These are phyloP conservation scores for Drosophila formosana DNA, from an alignment of 2,888 invertebrate genomes.

Conservation along the genomic window DNA sequence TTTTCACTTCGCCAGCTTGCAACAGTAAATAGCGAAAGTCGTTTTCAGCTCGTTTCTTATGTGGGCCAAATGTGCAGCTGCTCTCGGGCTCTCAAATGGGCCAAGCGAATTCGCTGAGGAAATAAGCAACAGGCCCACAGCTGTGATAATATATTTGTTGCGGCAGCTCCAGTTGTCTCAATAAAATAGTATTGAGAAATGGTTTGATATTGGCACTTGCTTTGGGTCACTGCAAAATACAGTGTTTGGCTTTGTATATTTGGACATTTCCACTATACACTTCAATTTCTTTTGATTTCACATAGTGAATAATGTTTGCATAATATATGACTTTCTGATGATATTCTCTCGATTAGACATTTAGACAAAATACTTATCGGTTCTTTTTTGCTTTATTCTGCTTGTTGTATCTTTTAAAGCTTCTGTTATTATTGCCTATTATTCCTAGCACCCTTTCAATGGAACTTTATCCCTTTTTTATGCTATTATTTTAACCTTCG, in stretches of 20 bases:
- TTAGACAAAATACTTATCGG: not conserved
- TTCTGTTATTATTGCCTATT: conserved; percentile 1
- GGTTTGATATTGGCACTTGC: conserved; percentile 22
- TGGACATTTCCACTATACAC: too few species aligned
- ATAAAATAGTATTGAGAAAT: conserved; percentile 30
- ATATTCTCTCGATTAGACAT: too few species aligned
- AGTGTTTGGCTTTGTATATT: too few species aligned
- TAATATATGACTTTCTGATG: not conserved
- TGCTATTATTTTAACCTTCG: conserved; percentile 26
- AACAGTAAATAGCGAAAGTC: conserved; percentile 69
- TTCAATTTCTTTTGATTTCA: too few species aligned
- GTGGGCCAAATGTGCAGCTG: conserved; percentile 77
- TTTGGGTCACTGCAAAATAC: not conserved
- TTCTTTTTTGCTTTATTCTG: not conserved
- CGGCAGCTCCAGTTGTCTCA: not conserved
- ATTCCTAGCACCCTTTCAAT: not conserved
- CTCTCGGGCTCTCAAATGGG: conserved; percentile 15
- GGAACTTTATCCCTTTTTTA: not conserved
- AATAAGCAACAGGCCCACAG: conserved; percentile 46
- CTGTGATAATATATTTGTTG: conserved; percentile 29
- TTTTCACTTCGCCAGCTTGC: conserved; percentile 24
- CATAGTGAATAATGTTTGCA: not conserved
- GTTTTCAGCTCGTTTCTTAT: conserved; percentile 75
- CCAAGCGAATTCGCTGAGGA: conserved; percentile 11
- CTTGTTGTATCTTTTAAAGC: conserved; percentile 1